A percentile compares a stretch with the other conserved stretches of the same genome.
Conservation (phyloP, 2,888 invertebrate species). For the Cheilosia pagana region DNA sequence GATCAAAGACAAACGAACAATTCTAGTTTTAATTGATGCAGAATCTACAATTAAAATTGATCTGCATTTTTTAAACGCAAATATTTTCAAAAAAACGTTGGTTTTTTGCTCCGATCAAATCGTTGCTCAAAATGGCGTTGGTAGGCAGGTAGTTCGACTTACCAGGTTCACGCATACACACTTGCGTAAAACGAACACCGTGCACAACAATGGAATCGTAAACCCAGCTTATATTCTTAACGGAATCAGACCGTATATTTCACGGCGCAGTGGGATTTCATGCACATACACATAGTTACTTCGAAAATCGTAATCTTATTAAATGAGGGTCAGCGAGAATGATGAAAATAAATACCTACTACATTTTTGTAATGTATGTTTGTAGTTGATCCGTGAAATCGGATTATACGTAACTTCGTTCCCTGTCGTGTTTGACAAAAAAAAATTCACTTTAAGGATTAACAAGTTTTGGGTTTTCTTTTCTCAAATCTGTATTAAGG, state of each 20-base stretch:
- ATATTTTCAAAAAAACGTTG: too few species aligned
- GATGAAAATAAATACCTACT: too few species aligned
- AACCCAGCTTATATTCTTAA: neutral
- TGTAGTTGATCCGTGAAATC: constrained; percentile 14
- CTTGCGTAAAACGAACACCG: neutral
- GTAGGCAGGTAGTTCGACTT: neutral
- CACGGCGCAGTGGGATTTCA: neutral
- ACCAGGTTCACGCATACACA: neutral
- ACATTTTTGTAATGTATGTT: neutral
- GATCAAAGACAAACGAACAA: too few species aligned
- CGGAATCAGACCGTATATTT: neutral
- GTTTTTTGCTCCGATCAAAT: too few species aligned
- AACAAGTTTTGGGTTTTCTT: neutral
- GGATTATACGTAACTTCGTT: constrained; percentile 3
- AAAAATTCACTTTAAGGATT: constrained; percentile 11
- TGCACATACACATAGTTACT: neutral
- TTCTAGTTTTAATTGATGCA: too few species aligned
- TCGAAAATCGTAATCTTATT: constrained; percentile 28
- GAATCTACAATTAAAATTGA: too few species aligned
- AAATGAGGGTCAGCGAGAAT: neutral
- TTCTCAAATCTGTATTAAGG: too few species aligned
- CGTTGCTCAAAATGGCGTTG: neutral
- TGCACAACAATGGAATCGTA: neutral
- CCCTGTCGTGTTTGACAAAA: neutral
- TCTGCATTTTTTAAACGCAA: too few species aligned